Conservation (phyloP, 2,888 invertebrate species). For the Pegoplata infirma region DNA sequence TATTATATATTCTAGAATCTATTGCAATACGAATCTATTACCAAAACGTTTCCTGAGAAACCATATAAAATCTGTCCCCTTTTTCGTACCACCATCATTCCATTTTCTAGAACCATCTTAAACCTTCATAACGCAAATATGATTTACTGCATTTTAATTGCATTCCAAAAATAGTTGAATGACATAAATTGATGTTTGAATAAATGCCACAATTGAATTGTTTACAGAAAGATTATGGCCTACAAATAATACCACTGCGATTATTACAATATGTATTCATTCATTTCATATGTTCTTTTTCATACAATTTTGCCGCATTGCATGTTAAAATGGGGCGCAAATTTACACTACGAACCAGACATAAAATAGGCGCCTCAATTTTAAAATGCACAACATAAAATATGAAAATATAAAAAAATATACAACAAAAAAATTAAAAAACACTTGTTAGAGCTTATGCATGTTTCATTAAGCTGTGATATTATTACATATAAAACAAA, state of each 20-base stretch:
- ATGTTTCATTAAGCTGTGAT: conserved; percentile 8
- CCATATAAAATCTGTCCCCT: too few species aligned
- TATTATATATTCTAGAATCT: too few species aligned
- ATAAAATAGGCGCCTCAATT: conserved; percentile 53
- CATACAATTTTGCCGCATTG: conserved; percentile 61
- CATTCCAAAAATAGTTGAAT: conserved; percentile 41
- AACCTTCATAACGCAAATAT: neutral
- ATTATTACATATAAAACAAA: neutral
- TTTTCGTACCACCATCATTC: too few species aligned
- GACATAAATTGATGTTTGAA: conserved; percentile 49
- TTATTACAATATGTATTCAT: neutral
- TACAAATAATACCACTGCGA: neutral
- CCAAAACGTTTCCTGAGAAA: too few species aligned
- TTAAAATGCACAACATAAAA: conserved; percentile 17
- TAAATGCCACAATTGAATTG: conserved; percentile 50
- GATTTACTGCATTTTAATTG: conserved; percentile 43
- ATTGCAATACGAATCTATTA: too few species aligned
- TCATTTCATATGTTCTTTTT: conserved; percentile 6
- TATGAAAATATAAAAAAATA: conserved; percentile 5
- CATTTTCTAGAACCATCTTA: neutral
- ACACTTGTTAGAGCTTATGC: conserved; percentile 53
- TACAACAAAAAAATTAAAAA: conserved; percentile 33
- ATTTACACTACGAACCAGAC: conserved; percentile 49
- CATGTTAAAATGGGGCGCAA: conserved; percentile 63
- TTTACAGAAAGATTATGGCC: conserved; percentile 20